A percentile compares a stretch with the other conserved stretches of the same genome.
phyloP scores from a whole-genome alignment of 2,888 invertebrate species.

The Onchidella celtica region DNA sequence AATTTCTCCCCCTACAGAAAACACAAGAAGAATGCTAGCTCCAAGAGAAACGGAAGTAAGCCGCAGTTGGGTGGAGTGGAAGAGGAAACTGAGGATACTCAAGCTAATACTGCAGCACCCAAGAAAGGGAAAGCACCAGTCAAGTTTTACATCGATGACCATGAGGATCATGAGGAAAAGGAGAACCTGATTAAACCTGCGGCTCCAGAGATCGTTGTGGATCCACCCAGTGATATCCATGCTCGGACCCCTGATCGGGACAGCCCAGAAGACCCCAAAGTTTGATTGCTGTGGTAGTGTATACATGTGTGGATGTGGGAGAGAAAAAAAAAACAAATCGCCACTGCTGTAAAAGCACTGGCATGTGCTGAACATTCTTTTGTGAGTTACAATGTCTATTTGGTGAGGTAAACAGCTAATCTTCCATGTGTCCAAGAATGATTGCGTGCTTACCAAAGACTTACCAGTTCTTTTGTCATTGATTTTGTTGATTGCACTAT shows the following conservation, averaged over 20 bases:
- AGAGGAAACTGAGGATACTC: conserved; percentile 37
- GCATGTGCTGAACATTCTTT: no score
- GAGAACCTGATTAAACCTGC: conserved; percentile 60
- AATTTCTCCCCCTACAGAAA: conserved; percentile 42
- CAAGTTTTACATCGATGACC: conserved; percentile 72
- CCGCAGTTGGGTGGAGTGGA: conserved; percentile 37
- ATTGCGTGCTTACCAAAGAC: no score
- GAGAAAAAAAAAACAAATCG: neutral
- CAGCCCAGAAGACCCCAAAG: neutral
- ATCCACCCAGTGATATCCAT: conserved; percentile 68
- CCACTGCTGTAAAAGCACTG: no score
- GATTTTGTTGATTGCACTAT: no score
- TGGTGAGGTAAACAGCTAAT: no score
- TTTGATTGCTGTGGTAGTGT: neutral
- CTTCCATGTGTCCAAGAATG: no score
- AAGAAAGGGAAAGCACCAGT: conserved; percentile 63
- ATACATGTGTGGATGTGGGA: neutral
- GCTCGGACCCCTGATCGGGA: conserved; percentile 39
- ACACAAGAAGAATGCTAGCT: conserved; percentile 51
- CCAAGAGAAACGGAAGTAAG: conserved; percentile 50
- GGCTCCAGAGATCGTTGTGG: conserved; percentile 69
- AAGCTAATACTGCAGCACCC: conserved; percentile 45
- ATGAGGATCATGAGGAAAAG: conserved; percentile 59
- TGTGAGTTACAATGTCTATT: no score
- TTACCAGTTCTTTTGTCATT: no score